These are phyloP conservation scores for Chloebia gouldiae DNA, from an alignment of 2,113 vertebrate genomes.

Conservation along the genomic window DNA sequence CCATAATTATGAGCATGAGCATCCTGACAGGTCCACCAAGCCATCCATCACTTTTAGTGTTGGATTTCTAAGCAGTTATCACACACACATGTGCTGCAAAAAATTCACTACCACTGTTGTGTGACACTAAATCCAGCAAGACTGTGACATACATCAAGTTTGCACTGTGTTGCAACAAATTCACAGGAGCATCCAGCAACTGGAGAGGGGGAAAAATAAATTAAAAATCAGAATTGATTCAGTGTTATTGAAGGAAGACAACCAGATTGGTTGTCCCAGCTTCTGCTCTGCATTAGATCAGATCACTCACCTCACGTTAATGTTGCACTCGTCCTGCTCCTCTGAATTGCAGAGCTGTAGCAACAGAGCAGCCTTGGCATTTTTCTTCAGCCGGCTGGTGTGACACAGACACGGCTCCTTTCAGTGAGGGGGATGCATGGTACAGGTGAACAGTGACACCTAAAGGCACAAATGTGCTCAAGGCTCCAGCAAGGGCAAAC, in stretches of 20 bases:
- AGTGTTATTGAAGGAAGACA: background rate
- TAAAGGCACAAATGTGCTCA: constrained; percentile 8
- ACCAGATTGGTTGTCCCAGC: background rate
- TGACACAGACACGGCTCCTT: background rate
- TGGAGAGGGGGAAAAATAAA: rapidly evolving
- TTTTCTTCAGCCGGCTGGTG: background rate
- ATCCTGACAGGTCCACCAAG: background rate
- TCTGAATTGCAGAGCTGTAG: background rate
- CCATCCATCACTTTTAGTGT: rapidly evolving
- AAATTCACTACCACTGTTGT: background rate
- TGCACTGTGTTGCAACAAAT: background rate
- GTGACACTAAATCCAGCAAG: background rate
- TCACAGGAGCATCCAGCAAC: background rate
- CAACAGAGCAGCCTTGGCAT: background rate
- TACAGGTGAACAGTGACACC: background rate
- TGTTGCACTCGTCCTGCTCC: rapidly evolving
- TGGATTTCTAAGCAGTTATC: background rate
- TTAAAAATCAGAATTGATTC: background rate
- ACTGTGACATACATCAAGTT: background rate
- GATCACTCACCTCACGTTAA: background rate
- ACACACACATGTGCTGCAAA: background rate
- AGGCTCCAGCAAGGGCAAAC: background rate
- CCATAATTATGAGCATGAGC: background rate
- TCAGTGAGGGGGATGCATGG: rapidly evolving
- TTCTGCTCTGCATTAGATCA: background rate